A percentile compares a stretch with the other conserved stretches of the same genome.
phyloP scores from a whole-genome alignment of 2,113 vertebrate genomes.

The Canis aureus region DNA sequence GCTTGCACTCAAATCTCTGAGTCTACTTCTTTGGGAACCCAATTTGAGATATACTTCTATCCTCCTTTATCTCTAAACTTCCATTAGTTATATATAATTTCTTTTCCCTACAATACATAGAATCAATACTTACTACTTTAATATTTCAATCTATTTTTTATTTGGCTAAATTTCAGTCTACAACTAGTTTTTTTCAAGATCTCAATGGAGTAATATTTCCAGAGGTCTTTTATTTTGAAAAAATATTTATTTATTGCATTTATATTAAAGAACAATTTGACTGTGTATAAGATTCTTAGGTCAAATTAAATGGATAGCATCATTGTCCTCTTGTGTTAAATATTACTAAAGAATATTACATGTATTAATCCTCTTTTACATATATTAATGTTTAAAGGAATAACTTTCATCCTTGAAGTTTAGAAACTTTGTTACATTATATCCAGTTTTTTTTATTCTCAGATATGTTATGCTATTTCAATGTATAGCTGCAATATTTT shows the following conservation, averaged over 20 bases:
- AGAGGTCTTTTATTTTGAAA: slow-evolving; percentile 2
- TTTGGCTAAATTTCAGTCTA: not conserved
- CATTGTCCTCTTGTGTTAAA: not conserved
- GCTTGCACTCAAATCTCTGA: not conserved
- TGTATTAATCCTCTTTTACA: not conserved
- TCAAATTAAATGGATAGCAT: not conserved
- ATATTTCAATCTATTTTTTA: not conserved
- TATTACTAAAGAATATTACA: not conserved
- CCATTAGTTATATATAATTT: not conserved
- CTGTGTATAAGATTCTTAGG: not conserved
- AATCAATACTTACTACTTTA: not conserved
- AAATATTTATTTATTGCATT: not conserved
- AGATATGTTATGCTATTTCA: not conserved
- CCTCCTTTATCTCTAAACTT: not conserved
- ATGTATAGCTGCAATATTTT: not conserved
- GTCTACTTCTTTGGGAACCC: not conserved
- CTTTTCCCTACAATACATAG: not conserved
- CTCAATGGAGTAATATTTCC: not conserved
- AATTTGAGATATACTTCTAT: not conserved
- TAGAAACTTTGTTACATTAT: not conserved
- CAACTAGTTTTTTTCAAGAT: not conserved
- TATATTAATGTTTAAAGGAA: not conserved
- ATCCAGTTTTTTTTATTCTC: not conserved
- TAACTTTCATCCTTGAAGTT: not conserved
- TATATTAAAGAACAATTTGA: not conserved